Conservation (phyloP, 2,113 vertebrate genomes). For the Kryptolebias marmoratus region DNA sequence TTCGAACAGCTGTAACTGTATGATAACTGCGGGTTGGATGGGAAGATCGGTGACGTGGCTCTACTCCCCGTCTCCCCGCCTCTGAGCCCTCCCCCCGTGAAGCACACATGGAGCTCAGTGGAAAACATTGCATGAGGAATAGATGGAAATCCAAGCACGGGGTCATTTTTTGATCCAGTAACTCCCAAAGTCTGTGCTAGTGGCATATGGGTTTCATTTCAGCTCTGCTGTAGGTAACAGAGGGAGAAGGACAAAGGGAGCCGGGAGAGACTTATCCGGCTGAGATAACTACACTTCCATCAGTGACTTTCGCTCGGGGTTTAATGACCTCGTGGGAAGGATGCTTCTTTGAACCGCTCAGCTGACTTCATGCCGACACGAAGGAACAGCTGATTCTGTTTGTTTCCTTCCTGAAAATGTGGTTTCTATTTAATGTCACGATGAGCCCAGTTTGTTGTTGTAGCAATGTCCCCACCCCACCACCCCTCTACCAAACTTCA, state of each 20-base stretch:
- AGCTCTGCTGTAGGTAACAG: slow-evolving; percentile 72
- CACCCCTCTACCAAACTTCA: background rate
- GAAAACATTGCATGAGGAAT: slow-evolving; percentile 64
- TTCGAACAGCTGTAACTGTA: slow-evolving; percentile 66
- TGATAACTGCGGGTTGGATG: slow-evolving; percentile 51
- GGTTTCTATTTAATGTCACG: slow-evolving; percentile 68
- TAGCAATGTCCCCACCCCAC: background rate
- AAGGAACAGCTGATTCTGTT: slow-evolving; percentile 25
- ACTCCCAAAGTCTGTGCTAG: slow-evolving; percentile 46
- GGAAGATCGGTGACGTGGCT: slow-evolving; percentile 32
- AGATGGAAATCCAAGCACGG: slow-evolving; percentile 35
- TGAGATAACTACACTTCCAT: slow-evolving; percentile 54
- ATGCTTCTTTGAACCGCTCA: slow-evolving; percentile 26
- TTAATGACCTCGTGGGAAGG: slow-evolving; percentile 33
- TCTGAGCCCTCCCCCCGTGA: background rate
- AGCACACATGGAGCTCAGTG: slow-evolving; percentile 44
- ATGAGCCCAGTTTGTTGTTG: slow-evolving; percentile 70
- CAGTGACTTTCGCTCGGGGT: slow-evolving; percentile 32
- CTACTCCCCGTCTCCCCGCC: background rate
- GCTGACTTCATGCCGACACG: slow-evolving; percentile 24
- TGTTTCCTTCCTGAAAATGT: slow-evolving; percentile 53
- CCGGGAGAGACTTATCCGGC: slow-evolving; percentile 32
- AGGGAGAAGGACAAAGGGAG: slow-evolving; percentile 8
- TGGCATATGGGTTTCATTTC: slow-evolving; percentile 72
- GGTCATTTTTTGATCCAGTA: slow-evolving; percentile 57